Percentiles rank a stretch among this genome's conserved stretches.
Evolutionary conservation across 2,888 invertebrate genomes (phyloP).

Genomic region (Zaprionus bogoriensis): DNA sequence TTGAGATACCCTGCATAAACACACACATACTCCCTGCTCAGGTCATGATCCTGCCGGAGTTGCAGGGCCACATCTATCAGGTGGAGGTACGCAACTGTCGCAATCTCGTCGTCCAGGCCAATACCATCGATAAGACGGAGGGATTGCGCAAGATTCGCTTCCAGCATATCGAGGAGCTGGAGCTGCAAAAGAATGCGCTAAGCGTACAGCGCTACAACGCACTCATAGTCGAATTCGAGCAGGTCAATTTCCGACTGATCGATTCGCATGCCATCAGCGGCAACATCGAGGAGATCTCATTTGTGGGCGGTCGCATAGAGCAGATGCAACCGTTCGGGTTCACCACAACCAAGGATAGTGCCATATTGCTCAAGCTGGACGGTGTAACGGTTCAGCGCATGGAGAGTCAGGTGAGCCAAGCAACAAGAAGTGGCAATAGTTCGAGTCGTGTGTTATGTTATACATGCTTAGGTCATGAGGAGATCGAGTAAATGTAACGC

Average conservation of each 20-base stretch:
- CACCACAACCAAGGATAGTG: conserved; percentile 86
- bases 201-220: conserved; percentile 84
- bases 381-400: conserved; percentile 86
- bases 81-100: conserved; percentile 88
- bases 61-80: conserved; percentile 82
- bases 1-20: too few species aligned
- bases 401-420: conserved; percentile 82
- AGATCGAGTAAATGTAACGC: too few species aligned
- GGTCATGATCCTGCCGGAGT: conserved; percentile 85
- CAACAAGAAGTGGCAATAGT: too few species aligned
- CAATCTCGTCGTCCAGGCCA: conserved; percentile 85
- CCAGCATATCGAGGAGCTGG: conserved; percentile 86
- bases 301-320: conserved; percentile 86
- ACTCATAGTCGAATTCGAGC: conserved; percentile 80
- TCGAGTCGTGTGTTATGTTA: too few species aligned
- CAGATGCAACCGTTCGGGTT: conserved; percentile 89
- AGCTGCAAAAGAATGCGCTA: conserved; percentile 86
- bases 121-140: conserved; percentile 85
- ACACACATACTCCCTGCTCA: conserved; percentile 75
- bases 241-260: conserved; percentile 84
- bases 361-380: conserved; percentile 86
- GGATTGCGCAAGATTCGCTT: conserved; percentile 87
- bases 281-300: conserved; percentile 87
- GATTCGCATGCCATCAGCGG: conserved; percentile 88
- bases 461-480: too few species aligned